Evolutionary conservation across 2,797 vertebrate species (phyloP), one percentile per base, ranked within the genome.

Genomic region (Dromococcyx pavoninus): DNA sequence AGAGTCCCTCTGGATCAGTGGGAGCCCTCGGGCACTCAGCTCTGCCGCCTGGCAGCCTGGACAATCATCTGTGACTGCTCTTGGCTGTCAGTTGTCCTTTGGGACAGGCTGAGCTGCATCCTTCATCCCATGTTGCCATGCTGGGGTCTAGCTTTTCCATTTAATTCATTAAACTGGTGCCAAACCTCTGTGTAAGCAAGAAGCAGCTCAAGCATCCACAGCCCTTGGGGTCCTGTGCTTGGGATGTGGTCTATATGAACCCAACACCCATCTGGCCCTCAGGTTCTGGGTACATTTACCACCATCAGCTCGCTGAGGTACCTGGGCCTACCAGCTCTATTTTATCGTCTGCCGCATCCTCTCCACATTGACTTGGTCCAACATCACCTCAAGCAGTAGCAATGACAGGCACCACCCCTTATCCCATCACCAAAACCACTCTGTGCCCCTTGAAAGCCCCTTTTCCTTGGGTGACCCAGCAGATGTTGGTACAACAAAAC

Each of bases 81-180:
- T 37, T 0, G 1, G n/a, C 14, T 67, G 53, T 33, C 8, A 11
- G 19, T 33, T 32, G 33, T 3, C 33, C 16, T 80, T 66, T 32
- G 77, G 43, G 69, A 50, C 32, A 54, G 32, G 56, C 15, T 41
- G 80, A 12, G 17, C 35, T 17, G 32, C 35, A 24, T 43, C 37
- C 58, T 37, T 22, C 2, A 5, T 2, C 51, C 32, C 33, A 1
- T 6, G 4, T 1, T 17, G 17, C 33, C 2, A 0, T 1, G 12
- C n/a, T 66, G 70, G 39, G 1, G 2, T 19, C 12, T 72, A 58
- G 30, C 4, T 54, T 73, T 70, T 24, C 39, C 17, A 7, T 27
- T 67, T 53, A 32, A 61, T 33, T 25, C 32, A 50, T 17, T 27
- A 17, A 44, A 56, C 0, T 17, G 5, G 14, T 15, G 24, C 15